Evolutionary conservation across 2,113 vertebrate species (phyloP), one percentile per base, ranked within the genome.

Genomic region (Marcusenius ussheri): DNA sequence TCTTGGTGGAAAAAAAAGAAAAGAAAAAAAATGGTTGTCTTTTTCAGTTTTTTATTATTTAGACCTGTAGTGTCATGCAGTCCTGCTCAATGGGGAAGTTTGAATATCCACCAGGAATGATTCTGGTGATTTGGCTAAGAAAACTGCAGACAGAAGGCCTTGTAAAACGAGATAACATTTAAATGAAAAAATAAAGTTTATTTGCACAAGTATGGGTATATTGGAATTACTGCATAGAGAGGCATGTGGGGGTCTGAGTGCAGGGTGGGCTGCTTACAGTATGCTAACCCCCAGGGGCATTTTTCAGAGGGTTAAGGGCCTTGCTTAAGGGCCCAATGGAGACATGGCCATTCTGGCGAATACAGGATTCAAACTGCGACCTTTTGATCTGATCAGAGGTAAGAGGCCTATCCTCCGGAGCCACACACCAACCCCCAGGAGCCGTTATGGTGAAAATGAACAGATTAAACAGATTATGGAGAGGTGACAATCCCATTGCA

Each of bases 11-110:
- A 74, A 19, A 74, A 39, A 39, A 19, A n/a, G 46, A 42, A 42
- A 15, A n/a, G 50, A 42, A 42, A 13, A 89, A 91, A 92, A 77
- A 80, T 49, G 89, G 70, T 42, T 53, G 45, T n/a, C 58, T 83
- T 89, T 24, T 35, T 42, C 31, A 1, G 70, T 39, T 15, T 6
- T 49, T 62, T 49, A 66, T 49, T 35, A 87, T 83, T 58, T 84
- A 24, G 51, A 46, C 89, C 53, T 84, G 70, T 19, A 46, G 58
- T 70, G 39, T 90, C 84, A 56, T 35, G 35, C 31, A 70, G 74
- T 31, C 15, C 9, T 49, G 83, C 56, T 8, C 53, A 83, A 10
- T 31, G 47, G 42, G 10, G 66, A 49, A 62, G 83, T 50, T 47
- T 3, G 31, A 15, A 50, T 10, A 6, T 35, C 50, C n/a, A 53